Evolutionary conservation across 2,113 vertebrate genomes (phyloP), one percentile per base, ranked within the genome.

Genomic region (Prunella fulvescens): DNA sequence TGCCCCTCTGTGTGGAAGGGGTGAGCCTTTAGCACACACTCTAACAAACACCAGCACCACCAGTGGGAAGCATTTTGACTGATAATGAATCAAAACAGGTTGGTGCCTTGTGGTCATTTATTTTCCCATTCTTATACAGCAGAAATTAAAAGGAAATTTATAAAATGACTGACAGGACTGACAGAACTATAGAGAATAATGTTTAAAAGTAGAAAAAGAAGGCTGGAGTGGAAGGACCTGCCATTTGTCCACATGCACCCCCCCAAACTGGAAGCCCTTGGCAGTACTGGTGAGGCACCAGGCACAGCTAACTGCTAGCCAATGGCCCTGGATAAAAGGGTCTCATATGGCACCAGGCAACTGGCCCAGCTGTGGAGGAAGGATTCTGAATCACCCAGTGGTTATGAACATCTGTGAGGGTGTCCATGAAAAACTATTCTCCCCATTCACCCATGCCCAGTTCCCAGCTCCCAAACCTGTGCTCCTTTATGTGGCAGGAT

Each of bases 1-100:
- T 1, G 2, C 1, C 19, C 9, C 42, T 57, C 28, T 42, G 4
- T 3, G 0, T n/a, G 29, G 33, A 37, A 67, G 19, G 17, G 12
- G 5, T 65, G 9, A 85, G 19, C 33, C 61, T 65, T 84, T 40
- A 78, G 35, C 29, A 65, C 6, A 12, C 14, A 11, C 5, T 28
- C 50, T 39, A 42, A 40, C 29, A 23, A 67, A 44, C 18, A 79
- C 10, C 47, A 79, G 28, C 42, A 88, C 12, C 22, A 66, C 9
- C 54, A 51, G 3, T 9, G 6, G 16, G 31, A 86, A 88, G 12
- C 33, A 40, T 67, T 86, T 67, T 64, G 29, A 19, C 24, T 76
- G 19, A 16, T 86, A 48, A 24, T 51, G 26, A 77, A n/a, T 54
- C 11, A 71, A 72, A 86, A 60, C 7, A 31, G 14, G 19, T 24